Percentiles rank a stretch among this genome's conserved stretches.
These are phyloP conservation scores for Xestia xanthographa DNA, from an alignment of 2,888 invertebrate genomes.

Conservation along the genomic window DNA sequence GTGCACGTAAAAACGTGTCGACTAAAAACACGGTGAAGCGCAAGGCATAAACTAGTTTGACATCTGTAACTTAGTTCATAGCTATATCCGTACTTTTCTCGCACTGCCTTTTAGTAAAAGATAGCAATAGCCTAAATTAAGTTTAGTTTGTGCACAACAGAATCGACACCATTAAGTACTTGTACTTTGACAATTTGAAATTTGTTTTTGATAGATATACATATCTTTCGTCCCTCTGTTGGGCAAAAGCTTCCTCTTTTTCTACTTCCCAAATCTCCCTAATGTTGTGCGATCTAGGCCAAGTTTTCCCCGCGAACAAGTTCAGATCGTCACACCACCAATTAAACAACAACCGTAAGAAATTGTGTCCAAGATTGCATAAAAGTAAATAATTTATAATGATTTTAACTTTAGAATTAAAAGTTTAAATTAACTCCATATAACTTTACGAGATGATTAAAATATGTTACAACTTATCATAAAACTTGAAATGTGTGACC, in stretches of 20 bases:
- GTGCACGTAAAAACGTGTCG: no score
- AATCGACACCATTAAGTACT: not conserved
- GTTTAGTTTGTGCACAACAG: no score
- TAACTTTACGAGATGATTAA: not conserved
- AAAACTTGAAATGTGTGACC: not conserved
- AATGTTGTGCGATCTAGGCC: not conserved
- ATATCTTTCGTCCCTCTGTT: not conserved
- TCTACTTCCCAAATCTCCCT: not conserved
- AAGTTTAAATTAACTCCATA: not conserved
- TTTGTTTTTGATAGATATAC: not conserved
- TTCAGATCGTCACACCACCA: not conserved
- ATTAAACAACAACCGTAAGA: not conserved
- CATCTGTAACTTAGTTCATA: no score
- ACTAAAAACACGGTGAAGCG: no score
- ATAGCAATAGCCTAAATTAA: no score
- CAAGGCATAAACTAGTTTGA: no score
- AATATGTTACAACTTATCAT: not conserved
- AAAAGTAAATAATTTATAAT: not conserved
- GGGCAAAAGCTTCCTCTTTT: not conserved
- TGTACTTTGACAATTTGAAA: not conserved
- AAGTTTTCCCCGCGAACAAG: not conserved
- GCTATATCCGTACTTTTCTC: no score
- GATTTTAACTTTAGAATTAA: not conserved
- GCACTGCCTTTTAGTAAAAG: no score
- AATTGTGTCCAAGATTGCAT: not conserved